These are phyloP conservation scores for Bombylius discolor DNA, from an alignment of 2,888 invertebrate genomes.

Conservation along the genomic window DNA sequence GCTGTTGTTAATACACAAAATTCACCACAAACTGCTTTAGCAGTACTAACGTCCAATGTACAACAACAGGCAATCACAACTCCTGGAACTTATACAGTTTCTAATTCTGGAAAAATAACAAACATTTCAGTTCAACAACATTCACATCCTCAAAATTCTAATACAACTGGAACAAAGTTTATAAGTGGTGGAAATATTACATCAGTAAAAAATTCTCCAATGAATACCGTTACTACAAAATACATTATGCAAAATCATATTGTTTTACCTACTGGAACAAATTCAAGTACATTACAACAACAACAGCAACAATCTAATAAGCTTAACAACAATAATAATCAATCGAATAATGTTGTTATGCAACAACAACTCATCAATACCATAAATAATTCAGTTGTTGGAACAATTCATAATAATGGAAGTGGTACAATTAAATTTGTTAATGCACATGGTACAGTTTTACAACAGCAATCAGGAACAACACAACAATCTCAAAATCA, in stretches of 20 bases:
- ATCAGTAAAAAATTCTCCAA: conserved; percentile 1
- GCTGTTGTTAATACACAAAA: conserved; percentile 1
- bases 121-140: conserved; percentile 13
- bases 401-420: neutral
- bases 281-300: conserved; percentile 4
- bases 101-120: conserved; percentile 17
- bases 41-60: no score
- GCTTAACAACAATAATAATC: conserved; percentile 5
- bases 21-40: conserved; percentile 1
- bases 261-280: conserved; percentile 5
- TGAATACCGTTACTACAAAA: conserved; percentile 5
- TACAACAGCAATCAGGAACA: conserved; percentile 25
- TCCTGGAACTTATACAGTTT: conserved; percentile 20
- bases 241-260: conserved; percentile 14
- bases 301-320: neutral
- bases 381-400: conserved; percentile 13
- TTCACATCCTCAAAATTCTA: conserved; percentile 25
- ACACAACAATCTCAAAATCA: conserved; percentile 13
- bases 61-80: conserved; percentile 14
- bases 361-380: conserved; percentile 17
- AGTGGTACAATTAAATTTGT: conserved; percentile 33
- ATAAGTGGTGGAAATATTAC: conserved; percentile 4
- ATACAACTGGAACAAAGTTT: conserved; percentile 16
- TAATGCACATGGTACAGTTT: conserved; percentile 34
- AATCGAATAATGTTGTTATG: conserved; percentile 16